These are phyloP conservation scores for Parelbella ahira DNA, from an alignment of 2,888 invertebrate species.

Conservation along the genomic window DNA sequence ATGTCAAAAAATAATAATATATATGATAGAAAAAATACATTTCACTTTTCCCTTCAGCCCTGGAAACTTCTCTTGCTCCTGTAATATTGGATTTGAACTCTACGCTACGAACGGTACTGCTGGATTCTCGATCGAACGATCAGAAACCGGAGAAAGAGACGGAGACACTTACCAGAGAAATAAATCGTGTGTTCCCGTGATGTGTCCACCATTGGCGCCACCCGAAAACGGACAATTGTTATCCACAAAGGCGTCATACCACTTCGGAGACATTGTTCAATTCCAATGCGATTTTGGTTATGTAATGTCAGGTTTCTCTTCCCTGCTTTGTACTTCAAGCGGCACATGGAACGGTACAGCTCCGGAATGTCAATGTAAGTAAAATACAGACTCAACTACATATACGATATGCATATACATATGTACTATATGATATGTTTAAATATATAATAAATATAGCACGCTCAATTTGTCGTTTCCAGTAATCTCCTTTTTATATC, in stretches of 20 bases:
- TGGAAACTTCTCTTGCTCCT: constrained; percentile 92
- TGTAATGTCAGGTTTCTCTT: constrained; percentile 92
- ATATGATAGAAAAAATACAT: too few species aligned
- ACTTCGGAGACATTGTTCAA: constrained; percentile 93
- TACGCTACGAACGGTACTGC: constrained; percentile 94
- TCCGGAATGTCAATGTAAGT: constrained; percentile 96
- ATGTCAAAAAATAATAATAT: too few species aligned
- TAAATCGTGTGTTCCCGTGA: constrained; percentile 96
- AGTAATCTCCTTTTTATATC: too few species aligned
- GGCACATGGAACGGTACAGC: constrained; percentile 97
- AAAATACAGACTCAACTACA: constrained; percentile 18
- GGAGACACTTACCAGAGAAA: constrained; percentile 94
- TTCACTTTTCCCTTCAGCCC: too few species aligned
- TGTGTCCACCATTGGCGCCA: constrained; percentile 88
- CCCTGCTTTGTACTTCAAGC: constrained; percentile 91
- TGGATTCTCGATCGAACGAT: constrained; percentile 88
- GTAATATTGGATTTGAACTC: constrained; percentile 95
- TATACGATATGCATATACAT: too few species aligned
- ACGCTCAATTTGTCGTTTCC: too few species aligned
- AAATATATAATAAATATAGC: too few species aligned
- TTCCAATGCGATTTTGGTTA: constrained; percentile 98
- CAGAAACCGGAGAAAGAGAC: constrained; percentile 92
- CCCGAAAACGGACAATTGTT: constrained; percentile 93
- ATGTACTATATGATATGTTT: too few species aligned
- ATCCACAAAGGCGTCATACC: constrained; percentile 89